phyloP scores from a whole-genome alignment of 2,113 vertebrate species.

The Mormyrus lacerda region DNA sequence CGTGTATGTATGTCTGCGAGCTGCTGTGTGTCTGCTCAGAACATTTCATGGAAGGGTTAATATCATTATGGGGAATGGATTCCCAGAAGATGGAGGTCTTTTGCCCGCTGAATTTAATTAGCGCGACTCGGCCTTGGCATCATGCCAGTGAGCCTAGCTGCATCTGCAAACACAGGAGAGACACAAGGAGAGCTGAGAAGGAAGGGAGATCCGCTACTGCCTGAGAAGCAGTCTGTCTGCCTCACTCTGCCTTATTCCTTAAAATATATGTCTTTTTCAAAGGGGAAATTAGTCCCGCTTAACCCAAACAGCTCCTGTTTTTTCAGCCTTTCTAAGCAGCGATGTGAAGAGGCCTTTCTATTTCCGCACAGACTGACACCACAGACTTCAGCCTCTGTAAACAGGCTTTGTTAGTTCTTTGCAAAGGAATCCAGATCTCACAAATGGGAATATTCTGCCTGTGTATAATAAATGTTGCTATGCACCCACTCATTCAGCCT shows the following conservation, averaged over 20 bases:
- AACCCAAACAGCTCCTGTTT: not conserved
- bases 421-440: not conserved
- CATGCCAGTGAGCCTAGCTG: not conserved
- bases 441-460: not conserved
- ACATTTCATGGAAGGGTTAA: constrained; percentile 9
- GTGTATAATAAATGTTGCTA: not conserved
- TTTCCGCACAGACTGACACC: not conserved
- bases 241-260: not conserved
- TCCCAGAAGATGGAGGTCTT: constrained; percentile 11
- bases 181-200: not conserved
- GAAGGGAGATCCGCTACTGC: not conserved
- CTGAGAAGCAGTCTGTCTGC: not conserved
- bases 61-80: constrained; percentile 4
- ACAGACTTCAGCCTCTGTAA: not conserved
- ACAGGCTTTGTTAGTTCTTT: not conserved
- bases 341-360: not conserved
- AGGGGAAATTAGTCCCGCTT: not conserved
- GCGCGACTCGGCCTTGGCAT: constrained; percentile 7
- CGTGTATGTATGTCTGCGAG: not conserved
- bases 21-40: not conserved
- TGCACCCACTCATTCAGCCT: not conserved
- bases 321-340: not conserved
- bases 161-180: constrained; percentile 3
- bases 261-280: not conserved
- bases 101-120: constrained; percentile 15